Evolutionary conservation across 2,113 vertebrate genomes (phyloP).

Genomic region (Phyllostomus hastatus): DNA sequence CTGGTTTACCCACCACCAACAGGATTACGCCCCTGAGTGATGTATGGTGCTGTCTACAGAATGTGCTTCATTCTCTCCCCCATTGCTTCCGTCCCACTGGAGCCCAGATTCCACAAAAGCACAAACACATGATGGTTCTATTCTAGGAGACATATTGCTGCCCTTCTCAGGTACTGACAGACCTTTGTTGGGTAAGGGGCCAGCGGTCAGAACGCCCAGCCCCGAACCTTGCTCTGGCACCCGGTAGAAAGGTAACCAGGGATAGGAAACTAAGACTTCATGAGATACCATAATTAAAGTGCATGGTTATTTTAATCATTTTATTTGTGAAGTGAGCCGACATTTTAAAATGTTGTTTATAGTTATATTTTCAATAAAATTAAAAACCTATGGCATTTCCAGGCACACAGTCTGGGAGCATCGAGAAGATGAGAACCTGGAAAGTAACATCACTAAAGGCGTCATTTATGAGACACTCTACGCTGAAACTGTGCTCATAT

Average conservation of each 20-base stretch:
- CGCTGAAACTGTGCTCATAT: not conserved
- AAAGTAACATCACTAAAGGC: not conserved
- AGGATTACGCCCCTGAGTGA: not conserved
- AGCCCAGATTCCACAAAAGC: not conserved
- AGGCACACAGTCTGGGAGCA: not conserved
- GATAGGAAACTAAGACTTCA: not conserved
- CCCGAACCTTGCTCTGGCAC: not conserved
- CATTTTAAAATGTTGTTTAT: not conserved
- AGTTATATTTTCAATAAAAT: not conserved
- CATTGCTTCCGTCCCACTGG: not conserved
- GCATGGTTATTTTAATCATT: not conserved
- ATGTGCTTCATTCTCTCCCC: not conserved
- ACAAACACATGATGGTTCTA: not conserved
- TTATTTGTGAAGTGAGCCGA: not conserved
- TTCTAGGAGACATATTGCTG: not conserved
- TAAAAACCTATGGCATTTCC: not conserved
- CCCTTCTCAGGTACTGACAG: not conserved
- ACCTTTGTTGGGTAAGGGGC: not conserved
- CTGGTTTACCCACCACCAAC: not conserved
- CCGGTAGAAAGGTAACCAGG: not conserved
- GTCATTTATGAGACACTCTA: not conserved
- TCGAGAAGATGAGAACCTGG: not conserved
- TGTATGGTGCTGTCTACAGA: not conserved
- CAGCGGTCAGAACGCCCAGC: not conserved
- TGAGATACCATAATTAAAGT: not conserved